Conservation (phyloP, 2,888 invertebrate species). For the Drosophila parthenogenetica region DNA sequence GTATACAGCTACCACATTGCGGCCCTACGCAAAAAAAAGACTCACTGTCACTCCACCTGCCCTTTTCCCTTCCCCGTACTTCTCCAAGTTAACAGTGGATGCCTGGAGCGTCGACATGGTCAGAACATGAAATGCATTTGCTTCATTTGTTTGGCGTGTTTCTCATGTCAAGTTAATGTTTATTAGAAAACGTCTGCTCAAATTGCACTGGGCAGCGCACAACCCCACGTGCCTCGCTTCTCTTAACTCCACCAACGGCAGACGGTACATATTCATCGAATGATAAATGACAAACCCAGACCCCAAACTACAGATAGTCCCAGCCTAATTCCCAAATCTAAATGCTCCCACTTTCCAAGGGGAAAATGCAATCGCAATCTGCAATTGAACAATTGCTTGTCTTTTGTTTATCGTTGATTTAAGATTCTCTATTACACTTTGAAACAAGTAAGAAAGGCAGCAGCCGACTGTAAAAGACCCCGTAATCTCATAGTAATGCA, state of each 20-base stretch:
- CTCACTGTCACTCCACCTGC: no score
- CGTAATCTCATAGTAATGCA: no score
- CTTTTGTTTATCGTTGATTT: no score
- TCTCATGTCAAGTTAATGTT: conserved; percentile 79
- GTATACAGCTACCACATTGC: conserved; percentile 55
- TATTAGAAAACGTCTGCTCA: conserved; percentile 72
- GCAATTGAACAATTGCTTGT: no score
- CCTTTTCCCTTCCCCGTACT: not conserved
- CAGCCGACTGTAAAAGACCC: no score
- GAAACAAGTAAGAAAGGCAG: no score
- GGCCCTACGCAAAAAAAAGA: not conserved
- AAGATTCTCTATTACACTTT: no score
- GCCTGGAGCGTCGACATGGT: conserved; percentile 41
- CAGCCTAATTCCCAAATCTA: no score
- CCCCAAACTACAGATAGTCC: not conserved
- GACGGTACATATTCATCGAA: conserved; percentile 31
- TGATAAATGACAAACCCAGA: conserved; percentile 5
- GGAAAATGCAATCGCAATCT: no score
- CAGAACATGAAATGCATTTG: conserved; percentile 71
- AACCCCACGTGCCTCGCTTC: conserved; percentile 1
- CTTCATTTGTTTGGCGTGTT: conserved; percentile 77
- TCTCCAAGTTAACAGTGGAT: not conserved
- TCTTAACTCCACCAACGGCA: conserved; percentile 14
- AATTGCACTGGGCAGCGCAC: conserved; percentile 45
- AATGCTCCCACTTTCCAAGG: no score